Percentiles rank a stretch among this genome's conserved stretches.
Evolutionary conservation across 2,113 vertebrate species (phyloP).

Genomic region (Acinonyx jubatus): DNA sequence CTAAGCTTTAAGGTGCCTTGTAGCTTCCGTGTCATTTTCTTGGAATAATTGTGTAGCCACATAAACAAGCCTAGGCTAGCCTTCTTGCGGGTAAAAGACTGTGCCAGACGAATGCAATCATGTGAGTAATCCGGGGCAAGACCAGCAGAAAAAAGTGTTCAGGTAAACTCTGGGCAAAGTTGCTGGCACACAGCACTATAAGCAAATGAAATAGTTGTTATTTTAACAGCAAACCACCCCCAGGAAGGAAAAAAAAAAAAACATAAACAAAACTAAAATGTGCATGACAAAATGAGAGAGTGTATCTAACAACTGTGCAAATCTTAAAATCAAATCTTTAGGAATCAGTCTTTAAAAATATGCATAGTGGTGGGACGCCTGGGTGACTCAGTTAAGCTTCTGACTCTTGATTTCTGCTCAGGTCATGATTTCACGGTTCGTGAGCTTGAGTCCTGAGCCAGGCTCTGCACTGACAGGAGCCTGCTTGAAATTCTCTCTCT

Average conservation of each 20-base stretch:
- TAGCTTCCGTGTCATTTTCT: not conserved
- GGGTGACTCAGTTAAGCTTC: no score
- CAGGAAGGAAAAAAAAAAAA: no score
- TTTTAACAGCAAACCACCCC: not conserved
- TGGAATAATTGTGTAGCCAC: not conserved
- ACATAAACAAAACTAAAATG: constrained; percentile 36
- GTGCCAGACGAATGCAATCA: not conserved
- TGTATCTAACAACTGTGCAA: not conserved
- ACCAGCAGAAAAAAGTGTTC: not conserved
- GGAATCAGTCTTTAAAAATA: not conserved
- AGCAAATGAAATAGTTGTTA: not conserved
- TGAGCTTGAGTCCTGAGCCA: no score
- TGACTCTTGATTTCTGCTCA: no score
- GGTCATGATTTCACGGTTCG: no score
- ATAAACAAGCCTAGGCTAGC: not conserved
- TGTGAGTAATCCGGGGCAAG: not conserved
- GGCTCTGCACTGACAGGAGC: no score
- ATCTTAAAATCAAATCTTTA: not conserved
- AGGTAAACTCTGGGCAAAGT: not conserved
- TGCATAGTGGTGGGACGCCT: not conserved
- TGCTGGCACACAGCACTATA: not conserved
- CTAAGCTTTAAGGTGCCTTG: not conserved
- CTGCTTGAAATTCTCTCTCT: no score
- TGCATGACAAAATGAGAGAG: constrained; percentile 25
- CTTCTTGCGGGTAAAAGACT: not conserved